Evolutionary conservation across 2,113 vertebrate genomes (phyloP).

Genomic region (Stictonetta naevosa): DNA sequence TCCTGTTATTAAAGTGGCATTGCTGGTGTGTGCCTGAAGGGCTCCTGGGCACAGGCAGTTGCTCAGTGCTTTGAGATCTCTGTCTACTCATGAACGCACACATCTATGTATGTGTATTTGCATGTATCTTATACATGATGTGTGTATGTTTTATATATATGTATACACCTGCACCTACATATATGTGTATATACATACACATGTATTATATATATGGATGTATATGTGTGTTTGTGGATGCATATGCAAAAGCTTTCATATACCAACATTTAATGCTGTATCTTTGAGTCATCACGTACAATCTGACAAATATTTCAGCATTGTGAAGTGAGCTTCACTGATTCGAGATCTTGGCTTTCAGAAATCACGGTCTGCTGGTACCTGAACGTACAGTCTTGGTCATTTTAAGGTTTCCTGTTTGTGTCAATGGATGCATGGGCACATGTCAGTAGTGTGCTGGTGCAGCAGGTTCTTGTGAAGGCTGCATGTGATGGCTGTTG

Average conservation of each 20-base stretch:
- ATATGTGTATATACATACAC: neutral
- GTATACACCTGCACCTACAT: too few relatives aligned
- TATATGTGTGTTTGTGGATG: neutral
- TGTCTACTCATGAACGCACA: neutral
- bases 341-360: neutral
- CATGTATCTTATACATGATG: neutral
- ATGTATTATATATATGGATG: neutral
- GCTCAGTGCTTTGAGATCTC: neutral
- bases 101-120: rapidly evolving
- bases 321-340: neutral
- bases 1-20: neutral
- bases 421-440: neutral
- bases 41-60: neutral
- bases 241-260: neutral
- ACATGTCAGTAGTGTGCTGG: neutral
- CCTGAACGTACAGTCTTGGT: neutral
- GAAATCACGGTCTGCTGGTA: neutral
- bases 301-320: neutral
- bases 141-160: neutral
- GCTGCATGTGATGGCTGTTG: neutral
- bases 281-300: neutral
- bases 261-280: neutral
- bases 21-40: neutral
- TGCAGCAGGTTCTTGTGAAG: neutral
- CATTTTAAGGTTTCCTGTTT: neutral